Evolutionary conservation across 92 coral and sea anemone species (phyloP).

Genomic region (Virgularia gustaviana): DNA sequence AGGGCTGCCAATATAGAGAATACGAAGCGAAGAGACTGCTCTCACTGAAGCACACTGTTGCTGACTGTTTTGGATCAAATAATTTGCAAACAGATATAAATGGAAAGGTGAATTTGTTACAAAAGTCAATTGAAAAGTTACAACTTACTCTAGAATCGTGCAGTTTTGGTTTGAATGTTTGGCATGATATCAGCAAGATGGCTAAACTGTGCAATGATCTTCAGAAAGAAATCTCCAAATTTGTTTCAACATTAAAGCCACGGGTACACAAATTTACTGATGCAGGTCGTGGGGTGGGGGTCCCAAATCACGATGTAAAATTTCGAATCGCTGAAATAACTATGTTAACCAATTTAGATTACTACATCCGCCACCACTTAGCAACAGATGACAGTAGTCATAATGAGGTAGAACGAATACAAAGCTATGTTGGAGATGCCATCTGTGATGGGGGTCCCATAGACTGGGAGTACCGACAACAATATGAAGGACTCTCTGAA

Average conservation of each 20-base stretch:
- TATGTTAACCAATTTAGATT: neutral
- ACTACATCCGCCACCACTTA: conserved; percentile 15
- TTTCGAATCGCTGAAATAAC: conserved; percentile 1
- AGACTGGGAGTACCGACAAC: conserved; percentile 37
- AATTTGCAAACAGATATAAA: conserved; percentile 14
- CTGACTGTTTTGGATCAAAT: conserved; percentile 2
- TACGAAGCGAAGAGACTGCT: conserved; percentile 28
- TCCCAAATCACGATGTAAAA: conserved; percentile 10
- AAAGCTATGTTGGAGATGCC: conserved; percentile 33
- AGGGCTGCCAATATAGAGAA: conserved; percentile 26
- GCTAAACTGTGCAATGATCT: conserved; percentile 15
- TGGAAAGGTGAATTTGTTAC: conserved; percentile 18
- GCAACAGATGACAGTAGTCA: conserved; percentile 34
- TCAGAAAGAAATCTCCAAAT: conserved; percentile 16
- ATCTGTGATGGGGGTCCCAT: conserved; percentile 44
- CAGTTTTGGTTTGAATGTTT: conserved; percentile 5
- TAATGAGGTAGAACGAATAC: conserved; percentile 36
- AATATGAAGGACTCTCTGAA: conserved; percentile 32
- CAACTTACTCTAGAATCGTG: conserved; percentile 11
- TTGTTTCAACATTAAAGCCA: conserved; percentile 28
- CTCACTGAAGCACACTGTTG: conserved; percentile 31
- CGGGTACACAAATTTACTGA: conserved; percentile 31
- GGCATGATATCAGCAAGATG: conserved; percentile 15
- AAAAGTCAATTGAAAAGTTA: conserved; percentile 18
- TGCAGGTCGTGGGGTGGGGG: conserved; percentile 26